Evolutionary conservation across 2,797 vertebrate genomes (phyloP).

Genomic region (Crocidura indochinensis): DNA sequence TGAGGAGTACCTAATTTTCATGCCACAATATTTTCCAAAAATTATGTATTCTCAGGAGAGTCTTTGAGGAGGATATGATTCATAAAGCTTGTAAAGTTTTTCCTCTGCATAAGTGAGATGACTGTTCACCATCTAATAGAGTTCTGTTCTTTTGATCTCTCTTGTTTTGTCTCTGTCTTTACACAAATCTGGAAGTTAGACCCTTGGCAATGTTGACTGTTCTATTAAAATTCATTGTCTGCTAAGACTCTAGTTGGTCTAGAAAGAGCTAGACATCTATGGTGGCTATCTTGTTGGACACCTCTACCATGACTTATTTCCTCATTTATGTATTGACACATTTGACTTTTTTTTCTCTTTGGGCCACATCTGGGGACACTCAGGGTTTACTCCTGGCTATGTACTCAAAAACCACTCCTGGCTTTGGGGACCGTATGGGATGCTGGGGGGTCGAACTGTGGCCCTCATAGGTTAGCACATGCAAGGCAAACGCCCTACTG

Average conservation of each 20-base stretch:
- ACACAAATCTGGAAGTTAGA: slow-evolving; percentile 16
- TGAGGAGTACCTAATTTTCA: background rate
- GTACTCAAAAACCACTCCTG: no score
- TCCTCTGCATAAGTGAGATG: background rate
- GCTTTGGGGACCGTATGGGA: no score
- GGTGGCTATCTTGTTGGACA: background rate
- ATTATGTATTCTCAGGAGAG: background rate
- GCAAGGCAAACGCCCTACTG: no score
- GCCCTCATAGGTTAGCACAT: no score
- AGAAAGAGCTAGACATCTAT: background rate
- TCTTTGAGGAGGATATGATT: background rate
- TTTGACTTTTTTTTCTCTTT: background rate
- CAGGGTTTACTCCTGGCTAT: no score
- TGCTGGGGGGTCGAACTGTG: no score
- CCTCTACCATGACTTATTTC: background rate
- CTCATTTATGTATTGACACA: background rate
- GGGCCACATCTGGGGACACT: no score
- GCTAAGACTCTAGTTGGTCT: background rate
- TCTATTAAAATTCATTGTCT: background rate
- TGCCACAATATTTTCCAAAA: slow-evolving; percentile 4
- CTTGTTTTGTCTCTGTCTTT: background rate
- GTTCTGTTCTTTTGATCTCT: background rate
- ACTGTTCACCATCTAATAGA: background rate
- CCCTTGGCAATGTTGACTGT: background rate
- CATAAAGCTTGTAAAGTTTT: background rate